Percentiles rank a stretch among this genome's conserved stretches.
These are phyloP conservation scores for Trypoxylon attenuatum DNA, from an alignment of 2,888 invertebrate species.

Conservation along the genomic window DNA sequence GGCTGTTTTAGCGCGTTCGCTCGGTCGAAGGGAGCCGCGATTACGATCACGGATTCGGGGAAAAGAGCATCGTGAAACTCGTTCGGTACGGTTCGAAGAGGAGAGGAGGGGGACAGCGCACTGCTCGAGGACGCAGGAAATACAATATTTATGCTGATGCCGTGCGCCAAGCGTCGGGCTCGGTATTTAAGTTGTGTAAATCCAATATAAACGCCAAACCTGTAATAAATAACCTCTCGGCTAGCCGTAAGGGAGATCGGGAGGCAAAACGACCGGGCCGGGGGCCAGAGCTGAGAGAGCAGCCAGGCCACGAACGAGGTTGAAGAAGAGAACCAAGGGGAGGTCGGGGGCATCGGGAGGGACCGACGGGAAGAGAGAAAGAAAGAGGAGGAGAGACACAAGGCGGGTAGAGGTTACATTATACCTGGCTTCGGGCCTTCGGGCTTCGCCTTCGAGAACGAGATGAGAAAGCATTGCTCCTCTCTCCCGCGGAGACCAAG, in stretches of 20 bases:
- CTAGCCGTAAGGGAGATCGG: constrained; percentile 49
- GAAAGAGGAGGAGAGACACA: constrained; percentile 12
- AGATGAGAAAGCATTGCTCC: constrained; percentile 65
- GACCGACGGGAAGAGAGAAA: constrained; percentile 8
- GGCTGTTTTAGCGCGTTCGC: constrained; percentile 11
- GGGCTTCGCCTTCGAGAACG: constrained; percentile 67
- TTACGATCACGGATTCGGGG: constrained; percentile 44
- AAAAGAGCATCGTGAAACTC: constrained; percentile 38
- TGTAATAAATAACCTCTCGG: constrained; percentile 71
- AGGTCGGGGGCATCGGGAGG: constrained; percentile 10
- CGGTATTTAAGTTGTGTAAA: constrained; percentile 73
- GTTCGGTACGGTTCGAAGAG: constrained; percentile 20
- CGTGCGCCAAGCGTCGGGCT: constrained; percentile 60
- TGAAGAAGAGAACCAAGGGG: constrained; percentile 25
- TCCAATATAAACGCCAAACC: constrained; percentile 73
- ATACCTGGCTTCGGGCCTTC: constrained; percentile 68
- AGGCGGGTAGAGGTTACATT: constrained; percentile 62
- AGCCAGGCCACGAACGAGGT: constrained; percentile 10
- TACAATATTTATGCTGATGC: constrained; percentile 71
- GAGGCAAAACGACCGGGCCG: constrained; percentile 18
- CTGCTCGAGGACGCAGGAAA: constrained; percentile 53
- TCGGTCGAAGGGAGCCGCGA: constrained; percentile 19
- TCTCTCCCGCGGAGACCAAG: constrained; percentile 36
- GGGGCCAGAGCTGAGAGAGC: constrained; percentile 25
- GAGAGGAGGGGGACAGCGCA: constrained; percentile 18